Conservation (phyloP, 2,888 invertebrate genomes). For the Oxyscelio sp. region DNA sequence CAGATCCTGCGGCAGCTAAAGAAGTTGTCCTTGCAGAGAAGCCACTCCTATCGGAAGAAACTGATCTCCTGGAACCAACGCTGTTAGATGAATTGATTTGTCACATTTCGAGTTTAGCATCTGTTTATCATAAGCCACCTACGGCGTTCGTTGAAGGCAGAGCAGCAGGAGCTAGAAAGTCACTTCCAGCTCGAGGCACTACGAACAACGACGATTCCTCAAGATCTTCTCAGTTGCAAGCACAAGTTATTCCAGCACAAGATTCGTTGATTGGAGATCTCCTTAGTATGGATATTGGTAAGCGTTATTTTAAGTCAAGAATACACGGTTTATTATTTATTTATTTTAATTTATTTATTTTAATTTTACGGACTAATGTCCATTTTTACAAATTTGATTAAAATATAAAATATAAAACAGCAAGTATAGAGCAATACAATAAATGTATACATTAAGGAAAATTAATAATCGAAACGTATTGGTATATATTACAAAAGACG, state of each 20-base stretch:
- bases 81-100: conserved; percentile 99
- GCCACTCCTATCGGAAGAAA: conserved; percentile 99
- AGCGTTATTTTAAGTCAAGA: too few species aligned
- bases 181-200: conserved; percentile 91
- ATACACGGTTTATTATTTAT: too few species aligned
- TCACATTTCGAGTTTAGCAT: conserved; percentile 99
- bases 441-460: too few species aligned
- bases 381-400: too few species aligned
- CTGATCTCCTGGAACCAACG: conserved; percentile 98
- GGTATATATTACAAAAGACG: too few species aligned
- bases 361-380: too few species aligned
- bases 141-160: conserved; percentile 98
- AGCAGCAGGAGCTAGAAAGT: conserved; percentile 94
- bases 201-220: conserved; percentile 83
- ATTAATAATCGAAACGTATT: too few species aligned
- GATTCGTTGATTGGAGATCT: conserved; percentile 99
- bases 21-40: conserved; percentile 99
- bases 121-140: conserved; percentile 99
- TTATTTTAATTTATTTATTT: too few species aligned
- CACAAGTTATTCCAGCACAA: conserved; percentile 92
- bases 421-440: too few species aligned
- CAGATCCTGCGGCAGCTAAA: conserved; percentile 99
- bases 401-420: too few species aligned
- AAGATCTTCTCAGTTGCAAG: conserved; percentile 81
- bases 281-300: conserved; percentile 97